Percentiles rank a stretch among this genome's conserved stretches.
Conservation (phyloP, 2,113 vertebrate genomes). For the Tupaia chinensis region DNA sequence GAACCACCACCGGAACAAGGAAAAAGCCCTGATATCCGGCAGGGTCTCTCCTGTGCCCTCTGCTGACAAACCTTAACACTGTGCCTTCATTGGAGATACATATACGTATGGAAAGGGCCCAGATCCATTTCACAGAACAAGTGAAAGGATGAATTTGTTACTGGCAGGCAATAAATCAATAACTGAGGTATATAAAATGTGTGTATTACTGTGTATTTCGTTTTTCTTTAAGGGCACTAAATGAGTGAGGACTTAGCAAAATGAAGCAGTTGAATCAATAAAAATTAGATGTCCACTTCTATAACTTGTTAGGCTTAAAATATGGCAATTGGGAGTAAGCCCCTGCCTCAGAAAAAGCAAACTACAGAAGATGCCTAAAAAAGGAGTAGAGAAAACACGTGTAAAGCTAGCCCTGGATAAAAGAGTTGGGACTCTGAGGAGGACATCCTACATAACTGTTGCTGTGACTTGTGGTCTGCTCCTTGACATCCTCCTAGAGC, state of each 20-base stretch:
- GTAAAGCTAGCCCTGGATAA: too few relatives aligned
- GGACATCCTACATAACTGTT: background rate
- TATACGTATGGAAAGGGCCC: background rate
- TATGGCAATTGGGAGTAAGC: background rate
- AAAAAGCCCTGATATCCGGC: background rate
- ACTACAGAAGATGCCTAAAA: background rate
- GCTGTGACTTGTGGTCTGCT: background rate
- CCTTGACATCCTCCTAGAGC: background rate
- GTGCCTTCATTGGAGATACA: too few relatives aligned
- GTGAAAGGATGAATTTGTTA: background rate
- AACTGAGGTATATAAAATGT: background rate
- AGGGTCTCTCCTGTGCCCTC: background rate
- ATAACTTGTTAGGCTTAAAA: background rate
- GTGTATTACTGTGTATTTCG: background rate
- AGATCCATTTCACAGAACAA: background rate
- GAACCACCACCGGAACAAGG: background rate
- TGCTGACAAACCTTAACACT: background rate
- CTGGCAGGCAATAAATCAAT: background rate
- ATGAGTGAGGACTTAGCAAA: background rate
- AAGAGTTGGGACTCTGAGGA: background rate
- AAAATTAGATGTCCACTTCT: background rate
- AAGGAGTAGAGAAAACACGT: background rate
- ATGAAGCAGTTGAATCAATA: background rate
- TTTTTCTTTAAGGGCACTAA: too few relatives aligned
- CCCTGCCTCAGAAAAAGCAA: background rate